Conservation (phyloP, 2,888 invertebrate genomes). For the Thumatha senex region DNA sequence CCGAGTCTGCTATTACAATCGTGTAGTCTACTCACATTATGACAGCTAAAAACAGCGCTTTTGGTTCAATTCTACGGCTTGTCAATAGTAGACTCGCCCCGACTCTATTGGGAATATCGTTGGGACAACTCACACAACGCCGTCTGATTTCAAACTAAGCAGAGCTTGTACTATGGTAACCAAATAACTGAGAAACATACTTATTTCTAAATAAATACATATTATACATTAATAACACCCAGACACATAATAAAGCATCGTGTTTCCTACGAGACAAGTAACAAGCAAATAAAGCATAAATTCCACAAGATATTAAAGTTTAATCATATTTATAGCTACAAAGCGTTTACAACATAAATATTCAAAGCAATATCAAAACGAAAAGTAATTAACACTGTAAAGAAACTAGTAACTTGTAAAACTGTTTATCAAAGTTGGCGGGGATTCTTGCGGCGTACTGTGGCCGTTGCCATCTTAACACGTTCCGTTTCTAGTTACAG, state of each 20-base stretch:
- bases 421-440: conserved; percentile 33
- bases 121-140: too few relatives aligned
- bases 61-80: too few relatives aligned
- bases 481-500: conserved; percentile 67
- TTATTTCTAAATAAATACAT: too few relatives aligned
- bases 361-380: conserved; percentile 26
- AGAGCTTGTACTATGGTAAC: too few relatives aligned
- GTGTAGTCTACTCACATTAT: too few relatives aligned
- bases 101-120: too few relatives aligned
- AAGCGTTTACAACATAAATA: conserved; percentile 16
- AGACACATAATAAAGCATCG: not conserved
- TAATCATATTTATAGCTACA: conserved; percentile 1
- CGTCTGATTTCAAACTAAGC: too few relatives aligned
- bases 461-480: conserved; percentile 42
- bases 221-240: too few relatives aligned
- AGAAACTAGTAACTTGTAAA: conserved; percentile 36
- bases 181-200: too few relatives aligned
- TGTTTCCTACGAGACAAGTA: not conserved
- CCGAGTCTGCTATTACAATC: too few relatives aligned
- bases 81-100: too few relatives aligned
- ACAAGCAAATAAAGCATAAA: not conserved
- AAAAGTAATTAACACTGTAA: conserved; percentile 39
- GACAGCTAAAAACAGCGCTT: too few relatives aligned
- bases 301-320: not conserved
- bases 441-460: conserved; percentile 26